phyloP scores from a whole-genome alignment of 2,113 vertebrate species.

The Chamaea fasciata region DNA sequence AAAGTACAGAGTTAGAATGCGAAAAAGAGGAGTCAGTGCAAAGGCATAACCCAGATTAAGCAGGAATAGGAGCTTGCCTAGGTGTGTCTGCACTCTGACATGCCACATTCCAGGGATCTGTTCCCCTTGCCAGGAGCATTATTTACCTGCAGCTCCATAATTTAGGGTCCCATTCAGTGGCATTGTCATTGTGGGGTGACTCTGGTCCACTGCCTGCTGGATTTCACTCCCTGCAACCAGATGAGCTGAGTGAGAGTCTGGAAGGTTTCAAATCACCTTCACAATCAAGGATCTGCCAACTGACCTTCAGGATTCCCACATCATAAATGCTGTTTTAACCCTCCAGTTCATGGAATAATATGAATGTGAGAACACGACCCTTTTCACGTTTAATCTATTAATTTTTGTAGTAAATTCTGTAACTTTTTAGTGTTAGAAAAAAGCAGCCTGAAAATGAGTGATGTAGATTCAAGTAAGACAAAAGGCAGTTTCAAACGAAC shows the following conservation, averaged over 20 bases:
- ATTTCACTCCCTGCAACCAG: not conserved
- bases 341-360: not conserved
- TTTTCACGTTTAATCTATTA: not conserved
- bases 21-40: rapidly evolving
- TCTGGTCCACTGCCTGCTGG: not conserved
- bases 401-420: not conserved
- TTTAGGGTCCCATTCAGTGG: not conserved
- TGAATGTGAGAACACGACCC: not conserved
- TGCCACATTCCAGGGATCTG: not conserved
- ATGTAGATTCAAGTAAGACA: not conserved
- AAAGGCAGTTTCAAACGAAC: not conserved
- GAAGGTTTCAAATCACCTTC: not conserved
- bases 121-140: not conserved
- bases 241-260: not conserved
- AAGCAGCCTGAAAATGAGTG: not conserved
- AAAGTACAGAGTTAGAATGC: not conserved
- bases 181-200: not conserved
- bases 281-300: not conserved
- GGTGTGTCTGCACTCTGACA: not conserved
- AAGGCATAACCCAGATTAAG: not conserved
- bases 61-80: not conserved
- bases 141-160: not conserved
- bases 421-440: not conserved
- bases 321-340: not conserved
- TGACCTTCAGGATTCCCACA: not conserved